These are phyloP conservation scores for Sycophila sp. DNA, from an alignment of 1,140 invertebrate species.

Conservation along the genomic window DNA sequence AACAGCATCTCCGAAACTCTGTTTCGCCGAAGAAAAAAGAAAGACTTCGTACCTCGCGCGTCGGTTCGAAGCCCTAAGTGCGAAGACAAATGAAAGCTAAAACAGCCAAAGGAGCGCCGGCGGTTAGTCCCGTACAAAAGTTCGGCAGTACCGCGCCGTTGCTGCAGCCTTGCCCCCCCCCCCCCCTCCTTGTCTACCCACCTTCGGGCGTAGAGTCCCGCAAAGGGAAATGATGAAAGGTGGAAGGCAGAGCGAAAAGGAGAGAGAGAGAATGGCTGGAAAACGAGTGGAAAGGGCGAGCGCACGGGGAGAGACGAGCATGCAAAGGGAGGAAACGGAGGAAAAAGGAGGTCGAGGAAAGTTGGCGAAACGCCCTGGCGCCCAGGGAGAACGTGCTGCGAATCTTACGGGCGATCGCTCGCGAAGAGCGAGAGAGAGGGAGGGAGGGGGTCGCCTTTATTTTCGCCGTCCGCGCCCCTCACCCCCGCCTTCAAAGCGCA, in stretches of 20 bases:
- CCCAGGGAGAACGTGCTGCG: constrained; percentile 45
- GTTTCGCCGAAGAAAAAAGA: constrained; percentile 23
- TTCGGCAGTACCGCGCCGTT: too few relatives aligned
- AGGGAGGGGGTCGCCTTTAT: constrained; percentile 37
- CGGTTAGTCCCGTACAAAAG: too few relatives aligned
- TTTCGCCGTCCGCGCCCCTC: neutral
- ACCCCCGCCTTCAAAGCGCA: constrained; percentile 11
- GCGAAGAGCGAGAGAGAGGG: too few relatives aligned
- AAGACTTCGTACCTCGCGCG: neutral
- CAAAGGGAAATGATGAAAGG: neutral
- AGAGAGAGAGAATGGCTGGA: neutral
- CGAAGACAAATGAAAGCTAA: neutral
- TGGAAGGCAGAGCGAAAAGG: neutral
- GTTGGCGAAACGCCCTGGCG: constrained; percentile 40
- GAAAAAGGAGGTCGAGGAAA: constrained; percentile 37
- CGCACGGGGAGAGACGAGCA: neutral
- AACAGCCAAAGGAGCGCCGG: neutral
- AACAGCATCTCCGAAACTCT: too few relatives aligned
- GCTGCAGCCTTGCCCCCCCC: too few relatives aligned
- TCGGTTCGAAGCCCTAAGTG: neutral
- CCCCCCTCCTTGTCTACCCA: too few relatives aligned
- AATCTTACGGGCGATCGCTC: constrained; percentile 48
- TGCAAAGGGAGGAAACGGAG: constrained; percentile 13
- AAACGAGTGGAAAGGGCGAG: neutral
- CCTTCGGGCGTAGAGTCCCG: too few relatives aligned